Evolutionary conservation across 1,140 invertebrate species (phyloP), one percentile per base, ranked within the genome.

Genomic region (Drosophila melanica): DNA sequence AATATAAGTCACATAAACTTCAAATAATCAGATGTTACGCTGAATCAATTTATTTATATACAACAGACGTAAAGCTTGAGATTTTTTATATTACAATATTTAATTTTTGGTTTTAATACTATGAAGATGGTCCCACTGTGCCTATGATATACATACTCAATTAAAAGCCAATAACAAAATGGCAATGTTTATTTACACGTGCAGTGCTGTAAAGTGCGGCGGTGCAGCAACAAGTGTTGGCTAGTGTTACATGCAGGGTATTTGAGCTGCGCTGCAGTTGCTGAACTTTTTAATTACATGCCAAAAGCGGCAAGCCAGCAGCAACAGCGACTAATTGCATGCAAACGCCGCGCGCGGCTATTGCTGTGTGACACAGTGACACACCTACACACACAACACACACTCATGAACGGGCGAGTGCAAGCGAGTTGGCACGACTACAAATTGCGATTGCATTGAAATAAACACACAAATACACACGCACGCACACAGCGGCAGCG

Each of bases 281-380:
- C 64, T 75, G 76, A 75, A 80, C 62, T 66, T 70, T 62, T 73
- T 62, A 76, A 76, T 73, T 76, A 41, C 41, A 62, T 51, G 58
- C 57, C 44, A 81, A 78, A 74, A 47, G 63, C 66, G 16, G 47
- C 23, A 44, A n/a, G 48, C 14, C 60, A 51, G 39, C 60, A 59
- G 18, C 66, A 54, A 64, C 71, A 67, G 39, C 53, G 64, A 68
- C 62, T 77, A 77, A 79, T 81, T 76, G 77, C 67, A 89, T 79
- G 85, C 60, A 81, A 80, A 77, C 78, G 58, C 65, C 35, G 63
- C 54, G 47, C 64, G 55, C 57, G 57, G 66, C 44, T 50, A 50
- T 50, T 71, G 74, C 58, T 64, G 69, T 79, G 72, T 89, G 81
- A 90, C 86, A 85, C 75, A 85, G 72, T 86, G 86, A 81, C 81